These are phyloP conservation scores for Neoitamus cyanurus DNA, from an alignment of 2,888 invertebrate genomes.

Conservation along the genomic window DNA sequence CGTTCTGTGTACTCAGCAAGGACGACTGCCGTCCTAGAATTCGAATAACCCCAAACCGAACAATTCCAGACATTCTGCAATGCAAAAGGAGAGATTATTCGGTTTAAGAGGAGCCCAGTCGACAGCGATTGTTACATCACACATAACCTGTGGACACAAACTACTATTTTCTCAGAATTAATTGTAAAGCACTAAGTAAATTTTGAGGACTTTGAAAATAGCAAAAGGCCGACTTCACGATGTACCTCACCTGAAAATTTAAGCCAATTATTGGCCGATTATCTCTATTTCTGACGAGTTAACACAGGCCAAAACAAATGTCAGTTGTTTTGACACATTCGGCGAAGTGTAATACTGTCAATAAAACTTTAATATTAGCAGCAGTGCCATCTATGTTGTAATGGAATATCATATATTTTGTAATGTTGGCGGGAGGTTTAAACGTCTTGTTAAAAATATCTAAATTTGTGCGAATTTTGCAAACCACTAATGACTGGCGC, in stretches of 20 bases:
- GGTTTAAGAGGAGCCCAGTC: background rate
- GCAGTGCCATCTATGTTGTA: background rate
- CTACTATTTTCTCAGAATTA: background rate
- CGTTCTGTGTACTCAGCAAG: conserved; percentile 57
- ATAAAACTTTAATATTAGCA: background rate
- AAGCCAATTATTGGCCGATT: background rate
- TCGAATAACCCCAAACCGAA: conserved; percentile 64
- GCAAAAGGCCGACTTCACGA: background rate
- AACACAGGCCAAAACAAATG: background rate
- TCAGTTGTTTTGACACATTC: background rate
- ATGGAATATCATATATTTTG: background rate
- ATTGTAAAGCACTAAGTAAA: background rate
- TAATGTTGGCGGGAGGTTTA: background rate
- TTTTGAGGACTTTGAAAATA: background rate
- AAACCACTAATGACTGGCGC: too few species aligned
- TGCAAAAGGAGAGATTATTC: background rate
- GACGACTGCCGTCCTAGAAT: conserved; percentile 57
- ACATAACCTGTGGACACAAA: background rate
- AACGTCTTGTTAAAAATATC: too few species aligned
- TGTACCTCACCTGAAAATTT: background rate
- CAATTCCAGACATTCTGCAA: conserved; percentile 62
- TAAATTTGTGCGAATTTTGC: too few species aligned
- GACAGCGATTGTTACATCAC: background rate
- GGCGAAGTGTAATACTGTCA: background rate
- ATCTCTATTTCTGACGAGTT: background rate